Percentiles rank a stretch among this genome's conserved stretches.
These are phyloP conservation scores for Balaeniceps rex DNA, from an alignment of 2,113 vertebrate species.

Conservation along the genomic window DNA sequence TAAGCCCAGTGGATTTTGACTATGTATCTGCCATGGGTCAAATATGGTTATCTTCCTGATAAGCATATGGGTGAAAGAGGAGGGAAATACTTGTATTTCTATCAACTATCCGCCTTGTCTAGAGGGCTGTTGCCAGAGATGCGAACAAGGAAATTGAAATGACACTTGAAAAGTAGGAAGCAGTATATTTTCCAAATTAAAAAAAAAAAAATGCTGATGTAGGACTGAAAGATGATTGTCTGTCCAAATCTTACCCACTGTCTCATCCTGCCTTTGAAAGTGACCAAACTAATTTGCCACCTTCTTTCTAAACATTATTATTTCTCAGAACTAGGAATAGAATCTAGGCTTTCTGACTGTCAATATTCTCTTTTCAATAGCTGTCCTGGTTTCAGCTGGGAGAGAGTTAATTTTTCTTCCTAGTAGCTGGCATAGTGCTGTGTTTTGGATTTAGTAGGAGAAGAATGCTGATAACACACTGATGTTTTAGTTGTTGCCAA, in stretches of 20 bases:
- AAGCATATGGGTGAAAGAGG: background rate
- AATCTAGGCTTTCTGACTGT: background rate
- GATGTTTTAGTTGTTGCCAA: no score
- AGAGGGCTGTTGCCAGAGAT: background rate
- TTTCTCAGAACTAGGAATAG: background rate
- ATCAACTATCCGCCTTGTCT: background rate
- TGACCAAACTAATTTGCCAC: background rate
- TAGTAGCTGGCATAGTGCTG: no score
- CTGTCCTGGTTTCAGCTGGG: no score
- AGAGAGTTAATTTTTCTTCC: no score
- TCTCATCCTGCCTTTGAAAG: background rate
- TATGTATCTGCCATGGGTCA: background rate
- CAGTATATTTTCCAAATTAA: background rate
- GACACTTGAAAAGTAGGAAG: background rate
- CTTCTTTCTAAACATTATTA: background rate
- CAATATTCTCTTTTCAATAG: background rate
- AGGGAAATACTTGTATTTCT: background rate
- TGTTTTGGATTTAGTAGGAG: no score
- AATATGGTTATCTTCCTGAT: background rate
- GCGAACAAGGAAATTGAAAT: background rate
- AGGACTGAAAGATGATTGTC: background rate
- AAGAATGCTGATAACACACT: no score
- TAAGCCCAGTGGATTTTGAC: background rate
- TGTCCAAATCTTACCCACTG: background rate
- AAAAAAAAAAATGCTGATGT: background rate